These are phyloP conservation scores for Lophius piscatorius DNA, from an alignment of 2,113 vertebrate genomes.

Conservation along the genomic window DNA sequence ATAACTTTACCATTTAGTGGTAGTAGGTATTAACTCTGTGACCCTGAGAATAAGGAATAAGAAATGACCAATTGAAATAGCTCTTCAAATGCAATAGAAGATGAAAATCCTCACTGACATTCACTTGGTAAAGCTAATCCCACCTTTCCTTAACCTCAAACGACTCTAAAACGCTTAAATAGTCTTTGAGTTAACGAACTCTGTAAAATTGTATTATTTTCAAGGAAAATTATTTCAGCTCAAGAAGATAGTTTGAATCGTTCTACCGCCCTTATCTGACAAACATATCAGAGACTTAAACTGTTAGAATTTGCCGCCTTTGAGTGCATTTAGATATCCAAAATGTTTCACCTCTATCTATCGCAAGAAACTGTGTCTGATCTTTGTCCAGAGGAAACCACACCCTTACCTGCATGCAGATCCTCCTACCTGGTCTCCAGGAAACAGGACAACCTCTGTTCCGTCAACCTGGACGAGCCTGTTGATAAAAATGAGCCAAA, in stretches of 20 bases:
- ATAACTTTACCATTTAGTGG: no score
- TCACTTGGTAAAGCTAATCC: neutral
- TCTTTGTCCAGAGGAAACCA: constrained; percentile 27
- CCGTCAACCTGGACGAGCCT: constrained; percentile 37
- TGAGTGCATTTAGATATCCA: neutral
- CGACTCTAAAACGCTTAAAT: neutral
- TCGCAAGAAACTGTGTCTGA: no score
- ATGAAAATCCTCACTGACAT: neutral
- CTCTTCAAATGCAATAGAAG: neutral
- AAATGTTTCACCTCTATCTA: constrained; percentile 20
- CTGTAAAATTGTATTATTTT: neutral
- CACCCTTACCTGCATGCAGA: constrained; percentile 79
- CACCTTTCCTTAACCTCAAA: neutral
- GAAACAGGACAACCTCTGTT: constrained; percentile 45
- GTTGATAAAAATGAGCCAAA: constrained; percentile 55
- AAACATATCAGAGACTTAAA: neutral
- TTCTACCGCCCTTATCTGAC: neutral
- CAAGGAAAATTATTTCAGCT: neutral
- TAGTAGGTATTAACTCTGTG: no score
- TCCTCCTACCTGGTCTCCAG: constrained; percentile 70
- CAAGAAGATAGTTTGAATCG: neutral
- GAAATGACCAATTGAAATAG: neutral
- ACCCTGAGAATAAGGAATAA: no score
- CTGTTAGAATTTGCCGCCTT: neutral
- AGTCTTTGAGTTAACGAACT: no score